A percentile compares a stretch with the other conserved stretches of the same genome.
phyloP scores from a whole-genome alignment of 2,797 vertebrate genomes.

The Labeo calbasu region DNA sequence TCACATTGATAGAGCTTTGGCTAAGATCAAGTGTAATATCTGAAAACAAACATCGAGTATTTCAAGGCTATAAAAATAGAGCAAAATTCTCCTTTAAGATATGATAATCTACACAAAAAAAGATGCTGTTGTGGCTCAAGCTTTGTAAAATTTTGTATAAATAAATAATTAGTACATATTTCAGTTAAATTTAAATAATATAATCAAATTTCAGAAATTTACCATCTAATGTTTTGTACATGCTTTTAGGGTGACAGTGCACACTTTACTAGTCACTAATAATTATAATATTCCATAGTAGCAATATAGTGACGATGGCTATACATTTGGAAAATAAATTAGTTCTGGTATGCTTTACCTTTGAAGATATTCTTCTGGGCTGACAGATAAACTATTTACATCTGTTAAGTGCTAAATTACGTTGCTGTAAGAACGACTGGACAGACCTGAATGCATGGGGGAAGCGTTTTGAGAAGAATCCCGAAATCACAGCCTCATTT shows the following conservation, averaged over 20 bases:
- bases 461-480: neutral
- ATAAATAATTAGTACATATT: slow-evolving; percentile 39
- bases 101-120: neutral
- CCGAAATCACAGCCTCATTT: slow-evolving; percentile 18
- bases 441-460: slow-evolving; percentile 6
- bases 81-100: slow-evolving; percentile 16
- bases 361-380: slow-evolving; percentile 17
- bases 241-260: slow-evolving; percentile 37
- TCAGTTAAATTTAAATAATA: slow-evolving; percentile 32
- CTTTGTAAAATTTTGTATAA: slow-evolving; percentile 18
- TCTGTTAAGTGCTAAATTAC: slow-evolving; percentile 42
- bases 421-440: slow-evolving; percentile 20
- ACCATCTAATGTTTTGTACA: slow-evolving; percentile 12
- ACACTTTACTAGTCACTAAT: slow-evolving; percentile 33
- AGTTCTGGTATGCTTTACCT: slow-evolving; percentile 7
- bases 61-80: neutral
- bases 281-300: slow-evolving; percentile 16
- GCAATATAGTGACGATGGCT: slow-evolving; percentile 23
- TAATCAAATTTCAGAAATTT: slow-evolving; percentile 19
- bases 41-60: neutral
- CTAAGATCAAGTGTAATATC: slow-evolving; percentile 7
- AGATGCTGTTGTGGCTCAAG: slow-evolving; percentile 3
- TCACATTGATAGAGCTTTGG: neutral
- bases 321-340: slow-evolving; percentile 34
- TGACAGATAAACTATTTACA: slow-evolving; percentile 47